These are phyloP conservation scores for Dendrolimus kikuchii DNA, from an alignment of 1,140 invertebrate genomes.

Conservation along the genomic window DNA sequence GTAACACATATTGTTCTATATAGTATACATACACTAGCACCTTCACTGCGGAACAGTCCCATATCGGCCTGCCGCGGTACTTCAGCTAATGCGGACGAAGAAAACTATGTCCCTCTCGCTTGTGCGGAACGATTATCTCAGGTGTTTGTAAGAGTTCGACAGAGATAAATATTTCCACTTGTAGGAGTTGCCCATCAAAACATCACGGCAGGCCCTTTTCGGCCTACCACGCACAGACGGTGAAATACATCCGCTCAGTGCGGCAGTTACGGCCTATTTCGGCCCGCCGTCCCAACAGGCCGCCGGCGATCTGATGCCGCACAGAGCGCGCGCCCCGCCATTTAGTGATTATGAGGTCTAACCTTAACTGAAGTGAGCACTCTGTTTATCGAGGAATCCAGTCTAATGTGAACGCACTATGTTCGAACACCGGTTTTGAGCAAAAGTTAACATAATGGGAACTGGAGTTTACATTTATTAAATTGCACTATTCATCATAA, in stretches of 20 bases:
- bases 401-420: background rate
- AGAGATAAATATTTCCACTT: constrained; percentile 20
- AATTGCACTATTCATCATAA: constrained; percentile 5
- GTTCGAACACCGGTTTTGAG: background rate
- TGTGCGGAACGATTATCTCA: constrained; percentile 8
- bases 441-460: constrained; percentile 1
- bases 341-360: background rate
- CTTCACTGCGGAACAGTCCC: constrained; percentile 15
- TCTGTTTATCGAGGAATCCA: background rate
- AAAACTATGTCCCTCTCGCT: constrained; percentile 15
- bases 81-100: constrained; percentile 18
- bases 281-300: too few relatives aligned
- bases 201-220: constrained; percentile 10
- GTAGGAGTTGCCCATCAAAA: constrained; percentile 18
- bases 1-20: constrained; percentile 1
- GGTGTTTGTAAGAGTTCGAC: constrained; percentile 18
- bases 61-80: constrained; percentile 16
- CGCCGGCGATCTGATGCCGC: too few relatives aligned
- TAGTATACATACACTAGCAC: constrained; percentile 8
- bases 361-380: background rate
- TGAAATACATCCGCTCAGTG: constrained; percentile 14
- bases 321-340: too few relatives aligned
- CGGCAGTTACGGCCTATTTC: constrained; percentile 2
- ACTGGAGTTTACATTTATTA: constrained; percentile 1
- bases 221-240: constrained; percentile 15